Evolutionary conservation across 2,888 invertebrate genomes (phyloP), one percentile per base, ranked within the genome.

Genomic region (Drosophila setosimentum): DNA sequence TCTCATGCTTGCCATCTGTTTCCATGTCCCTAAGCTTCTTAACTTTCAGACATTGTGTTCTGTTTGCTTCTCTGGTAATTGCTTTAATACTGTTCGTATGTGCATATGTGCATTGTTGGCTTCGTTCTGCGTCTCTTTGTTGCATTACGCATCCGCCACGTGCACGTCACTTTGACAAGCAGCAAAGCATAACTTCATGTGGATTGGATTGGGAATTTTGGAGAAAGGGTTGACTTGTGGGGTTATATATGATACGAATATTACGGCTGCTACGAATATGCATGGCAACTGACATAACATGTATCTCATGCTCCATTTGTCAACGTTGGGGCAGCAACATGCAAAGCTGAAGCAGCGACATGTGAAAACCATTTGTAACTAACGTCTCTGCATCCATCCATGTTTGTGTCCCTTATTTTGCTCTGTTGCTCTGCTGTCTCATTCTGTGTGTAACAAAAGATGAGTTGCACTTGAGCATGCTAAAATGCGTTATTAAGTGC

Each of bases 401-500:
- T 21, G 37, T 24, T 16, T 59, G 54, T 64, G 13, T 58, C 35
- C 45, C n/a, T 60, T 45, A 24, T 24, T 45, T 45, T 24, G 24
- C 45, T 24, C 24, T 16, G 45, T 24, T 37, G 29, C 27, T 35
- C 16, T 37, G 29, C 27, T 35, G 24, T 55, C n/a, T 54, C 57
- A 51, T 40, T 30, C 49, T 67, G 35, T 66, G 61, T 83, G 87
- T 76, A 87, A 87, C 87, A 87, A 89, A 89, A 87, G 87, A 81
- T 89, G 86, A 89, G 88, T 74, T 87, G 82, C 85, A 85, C 88
- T 89, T 90, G 83, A 83, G 83, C 82, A 87, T 88, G 87, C 83
- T 88, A 85, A 85, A 90, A 88, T 90, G 90, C 87, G 87, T 90
- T 89, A 89, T 89, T 90, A 89, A 89, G 88, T 89, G 88, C 90